These are phyloP conservation scores for Rhodophaea formosa DNA, from an alignment of 2,888 invertebrate genomes.

Conservation along the genomic window DNA sequence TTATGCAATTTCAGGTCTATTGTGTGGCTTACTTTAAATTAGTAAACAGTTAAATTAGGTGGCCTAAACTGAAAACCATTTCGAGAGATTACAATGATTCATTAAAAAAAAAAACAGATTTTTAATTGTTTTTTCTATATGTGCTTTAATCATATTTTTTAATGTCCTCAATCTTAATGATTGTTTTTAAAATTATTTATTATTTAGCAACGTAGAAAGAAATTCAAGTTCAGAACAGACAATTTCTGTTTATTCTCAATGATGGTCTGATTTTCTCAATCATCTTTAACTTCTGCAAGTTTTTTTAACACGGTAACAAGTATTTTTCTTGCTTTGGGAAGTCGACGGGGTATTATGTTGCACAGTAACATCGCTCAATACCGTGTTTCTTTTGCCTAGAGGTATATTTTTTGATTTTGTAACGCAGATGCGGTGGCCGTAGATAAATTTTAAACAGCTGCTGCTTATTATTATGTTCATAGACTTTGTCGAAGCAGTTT, in stretches of 20 bases:
- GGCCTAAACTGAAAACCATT: too few relatives aligned
- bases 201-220: background rate
- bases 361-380: background rate
- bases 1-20: too few relatives aligned
- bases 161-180: too few relatives aligned
- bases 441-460: background rate
- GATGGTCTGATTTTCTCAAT: background rate
- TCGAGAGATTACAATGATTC: too few relatives aligned
- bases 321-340: background rate
- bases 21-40: too few relatives aligned
- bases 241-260: background rate
- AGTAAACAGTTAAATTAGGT: too few relatives aligned
- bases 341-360: background rate
- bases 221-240: background rate
- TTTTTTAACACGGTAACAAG: background rate
- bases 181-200: slow-evolving; percentile 7
- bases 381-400: background rate
- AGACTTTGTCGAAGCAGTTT: background rate
- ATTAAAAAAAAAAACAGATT: too few relatives aligned
- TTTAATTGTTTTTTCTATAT: too few relatives aligned
- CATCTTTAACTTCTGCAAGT: background rate
- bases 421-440: background rate
- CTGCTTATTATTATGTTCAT: background rate
- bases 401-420: background rate
- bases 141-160: too few relatives aligned